Conservation (phyloP, 2,888 invertebrate genomes). For the Dryobotodes eremita region DNA sequence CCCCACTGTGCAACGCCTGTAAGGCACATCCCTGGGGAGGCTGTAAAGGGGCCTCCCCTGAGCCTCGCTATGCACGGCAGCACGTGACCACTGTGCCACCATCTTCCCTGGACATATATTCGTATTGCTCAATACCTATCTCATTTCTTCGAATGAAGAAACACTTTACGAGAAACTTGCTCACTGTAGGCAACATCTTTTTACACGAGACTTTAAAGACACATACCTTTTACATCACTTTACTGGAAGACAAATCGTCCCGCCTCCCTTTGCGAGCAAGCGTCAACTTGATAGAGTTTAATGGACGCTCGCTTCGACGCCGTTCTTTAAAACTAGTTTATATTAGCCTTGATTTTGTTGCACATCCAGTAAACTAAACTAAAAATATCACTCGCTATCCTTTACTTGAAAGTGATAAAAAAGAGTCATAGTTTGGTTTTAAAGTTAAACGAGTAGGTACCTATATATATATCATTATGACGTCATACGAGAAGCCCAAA, state of each 20-base stretch:
- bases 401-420: not conserved
- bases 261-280: conserved; percentile 42
- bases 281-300: conserved; percentile 67
- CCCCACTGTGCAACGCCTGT: no score
- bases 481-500: not conserved
- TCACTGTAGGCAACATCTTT: not conserved
- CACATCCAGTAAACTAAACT: not conserved
- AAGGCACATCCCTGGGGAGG: no score
- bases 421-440: not conserved
- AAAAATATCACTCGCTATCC: not conserved
- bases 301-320: conserved; percentile 45
- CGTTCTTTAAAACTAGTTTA: conserved; percentile 43
- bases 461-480: not conserved
- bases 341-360: conserved; percentile 40
- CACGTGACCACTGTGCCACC: no score
- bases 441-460: not conserved
- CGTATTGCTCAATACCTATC: no score
- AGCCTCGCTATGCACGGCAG: no score
- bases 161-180: no score
- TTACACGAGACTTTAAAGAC: conserved; percentile 3
- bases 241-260: conserved; percentile 37
- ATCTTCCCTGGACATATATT: no score
- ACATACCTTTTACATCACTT: conserved; percentile 20
- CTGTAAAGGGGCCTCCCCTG: no score
- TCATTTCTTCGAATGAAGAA: no score